phyloP scores from a whole-genome alignment of 2,113 vertebrate species.

The Eurystomus gularis region DNA sequence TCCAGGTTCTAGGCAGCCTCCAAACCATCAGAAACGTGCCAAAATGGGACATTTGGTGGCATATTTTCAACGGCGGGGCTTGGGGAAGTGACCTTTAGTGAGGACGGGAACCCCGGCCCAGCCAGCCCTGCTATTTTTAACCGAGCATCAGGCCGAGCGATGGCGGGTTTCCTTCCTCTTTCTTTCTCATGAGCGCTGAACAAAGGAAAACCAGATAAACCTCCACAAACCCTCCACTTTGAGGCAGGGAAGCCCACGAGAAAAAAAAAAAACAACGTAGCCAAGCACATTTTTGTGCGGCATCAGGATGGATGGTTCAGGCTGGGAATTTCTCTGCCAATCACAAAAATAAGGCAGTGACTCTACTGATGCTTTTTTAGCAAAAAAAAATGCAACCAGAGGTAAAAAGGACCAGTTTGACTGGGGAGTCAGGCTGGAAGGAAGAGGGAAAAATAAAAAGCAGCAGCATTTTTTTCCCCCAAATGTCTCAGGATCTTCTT shows the following conservation, averaged over 20 bases:
- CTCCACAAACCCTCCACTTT: neutral
- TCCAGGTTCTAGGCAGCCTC: neutral
- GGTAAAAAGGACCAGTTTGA: neutral
- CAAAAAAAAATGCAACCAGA: neutral
- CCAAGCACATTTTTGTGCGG: neutral
- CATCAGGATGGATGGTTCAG: accelerated
- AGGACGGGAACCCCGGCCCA: neutral
- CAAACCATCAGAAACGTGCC: neutral
- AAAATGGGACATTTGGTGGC: neutral
- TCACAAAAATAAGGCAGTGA: neutral
- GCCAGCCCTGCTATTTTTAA: constrained; percentile 25
- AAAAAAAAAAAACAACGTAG: neutral
- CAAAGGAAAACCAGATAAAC: constrained; percentile 17
- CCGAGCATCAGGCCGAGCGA: neutral
- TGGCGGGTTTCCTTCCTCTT: constrained; percentile 59
- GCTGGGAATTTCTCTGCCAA: no score
- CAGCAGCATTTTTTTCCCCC: neutral
- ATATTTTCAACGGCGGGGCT: neutral
- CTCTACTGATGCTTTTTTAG: neutral
- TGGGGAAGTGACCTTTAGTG: neutral
- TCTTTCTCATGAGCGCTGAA: neutral
- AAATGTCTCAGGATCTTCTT: neutral
- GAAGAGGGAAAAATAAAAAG: neutral
- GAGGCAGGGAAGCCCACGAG: neutral
- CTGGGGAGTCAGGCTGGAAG: neutral